Conservation (phyloP, 2,888 invertebrate species). For the Anoncus sp. region DNA sequence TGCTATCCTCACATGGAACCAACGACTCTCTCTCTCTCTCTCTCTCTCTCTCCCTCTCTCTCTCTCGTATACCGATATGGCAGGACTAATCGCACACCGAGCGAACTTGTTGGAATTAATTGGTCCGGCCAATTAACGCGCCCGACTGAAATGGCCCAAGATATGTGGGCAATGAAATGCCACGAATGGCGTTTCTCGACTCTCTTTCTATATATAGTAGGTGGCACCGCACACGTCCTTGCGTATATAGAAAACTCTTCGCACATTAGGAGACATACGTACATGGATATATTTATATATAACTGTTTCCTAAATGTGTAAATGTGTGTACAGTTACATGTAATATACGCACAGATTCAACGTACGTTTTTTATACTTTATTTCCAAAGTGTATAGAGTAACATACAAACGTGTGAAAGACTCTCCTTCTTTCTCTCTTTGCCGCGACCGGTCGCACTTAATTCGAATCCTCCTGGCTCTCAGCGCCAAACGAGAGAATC, state of each 20-base stretch:
- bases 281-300: not conserved
- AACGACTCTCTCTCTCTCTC: not conserved
- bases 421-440: slow-evolving; percentile 35
- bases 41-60: slow-evolving; percentile 23
- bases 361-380: not conserved
- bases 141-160: slow-evolving; percentile 76
- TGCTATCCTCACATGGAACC: not conserved
- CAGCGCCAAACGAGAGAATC: slow-evolving; percentile 56
- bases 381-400: slow-evolving; percentile 9
- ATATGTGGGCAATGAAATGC: slow-evolving; percentile 73
- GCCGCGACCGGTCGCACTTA: slow-evolving; percentile 66
- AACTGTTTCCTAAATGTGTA: slow-evolving; percentile 4
- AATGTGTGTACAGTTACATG: not conserved
- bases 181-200: slow-evolving; percentile 66
- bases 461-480: slow-evolving; percentile 58
- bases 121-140: slow-evolving; percentile 82
- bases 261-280: slow-evolving; percentile 6
- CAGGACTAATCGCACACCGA: slow-evolving; percentile 78
- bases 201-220: slow-evolving; percentile 55
- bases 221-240: slow-evolving; percentile 44
- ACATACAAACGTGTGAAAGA: slow-evolving; percentile 51
- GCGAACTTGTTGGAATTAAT: slow-evolving; percentile 83
- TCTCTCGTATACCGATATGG: slow-evolving; percentile 54
- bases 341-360: not conserved
- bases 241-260: slow-evolving; percentile 4